Evolutionary conservation across 2,888 invertebrate species (phyloP).

Genomic region (Molanna angustata): DNA sequence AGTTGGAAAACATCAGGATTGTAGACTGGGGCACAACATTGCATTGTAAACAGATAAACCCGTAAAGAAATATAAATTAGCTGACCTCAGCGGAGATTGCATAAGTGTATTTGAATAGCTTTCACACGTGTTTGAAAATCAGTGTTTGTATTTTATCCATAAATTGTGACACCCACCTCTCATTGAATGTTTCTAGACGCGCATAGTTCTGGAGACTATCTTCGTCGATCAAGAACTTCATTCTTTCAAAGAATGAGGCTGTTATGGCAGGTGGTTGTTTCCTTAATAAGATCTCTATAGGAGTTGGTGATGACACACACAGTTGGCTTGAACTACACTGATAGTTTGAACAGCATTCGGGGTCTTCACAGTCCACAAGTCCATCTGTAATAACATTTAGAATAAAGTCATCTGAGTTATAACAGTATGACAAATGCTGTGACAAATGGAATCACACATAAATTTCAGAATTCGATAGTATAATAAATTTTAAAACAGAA

Average conservation of each 20-base stretch:
- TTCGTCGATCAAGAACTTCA: conserved; percentile 98
- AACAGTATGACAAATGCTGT: no score
- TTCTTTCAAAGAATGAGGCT: conserved; percentile 96
- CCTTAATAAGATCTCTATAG: conserved; percentile 90
- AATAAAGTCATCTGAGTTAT: conserved; percentile 11
- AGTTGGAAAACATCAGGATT: conserved; percentile 41
- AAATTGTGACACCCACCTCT: conserved; percentile 72
- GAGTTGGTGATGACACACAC: conserved; percentile 93
- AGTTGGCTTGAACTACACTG: conserved; percentile 83
- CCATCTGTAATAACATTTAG: conserved; percentile 68
- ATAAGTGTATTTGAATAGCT: conserved; percentile 20
- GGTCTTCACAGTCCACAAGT: conserved; percentile 95
- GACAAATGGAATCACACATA: no score
- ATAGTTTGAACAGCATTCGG: conserved; percentile 89
- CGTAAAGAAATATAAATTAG: conserved; percentile 25
- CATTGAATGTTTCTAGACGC: conserved; percentile 92
- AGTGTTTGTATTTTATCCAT: conserved; percentile 9
- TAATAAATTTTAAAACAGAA: background rate
- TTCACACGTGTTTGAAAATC: conserved; percentile 24
- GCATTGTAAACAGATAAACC: conserved; percentile 47
- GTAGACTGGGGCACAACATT: conserved; percentile 83
- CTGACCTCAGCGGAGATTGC: conserved; percentile 12
- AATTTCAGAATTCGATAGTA: no score
- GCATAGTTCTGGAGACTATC: conserved; percentile 98
- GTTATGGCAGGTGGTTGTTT: conserved; percentile 97